A percentile compares a stretch with the other conserved stretches of the same genome.
Evolutionary conservation across 2,888 invertebrate species (phyloP).

Genomic region (Lithophane semibrunnea): DNA sequence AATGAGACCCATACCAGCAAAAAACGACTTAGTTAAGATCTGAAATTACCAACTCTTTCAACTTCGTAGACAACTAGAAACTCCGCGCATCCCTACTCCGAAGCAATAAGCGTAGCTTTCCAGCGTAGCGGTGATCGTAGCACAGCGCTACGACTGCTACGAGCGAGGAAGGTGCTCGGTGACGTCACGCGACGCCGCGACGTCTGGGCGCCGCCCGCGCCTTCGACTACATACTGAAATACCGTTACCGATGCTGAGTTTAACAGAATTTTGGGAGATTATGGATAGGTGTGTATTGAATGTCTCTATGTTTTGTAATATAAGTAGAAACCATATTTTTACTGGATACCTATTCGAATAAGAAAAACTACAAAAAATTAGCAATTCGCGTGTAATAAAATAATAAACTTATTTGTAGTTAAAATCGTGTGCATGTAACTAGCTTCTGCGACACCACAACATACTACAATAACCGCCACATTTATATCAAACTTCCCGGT

Average conservation of each 20-base stretch:
- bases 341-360: not conserved
- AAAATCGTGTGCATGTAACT: not conserved
- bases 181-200: conserved; percentile 69
- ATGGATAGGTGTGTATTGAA: not conserved
- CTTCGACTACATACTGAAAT: conserved; percentile 20
- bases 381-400: not conserved
- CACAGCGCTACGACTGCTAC: conserved; percentile 31
- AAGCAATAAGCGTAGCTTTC: conserved; percentile 21
- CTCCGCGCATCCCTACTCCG: not conserved
- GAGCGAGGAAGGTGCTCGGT: conserved; percentile 49
- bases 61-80: conserved; percentile 9
- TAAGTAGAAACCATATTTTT: too few species aligned
- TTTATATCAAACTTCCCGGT: too few species aligned
- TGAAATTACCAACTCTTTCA: not conserved
- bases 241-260: conserved; percentile 9
- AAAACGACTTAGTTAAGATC: not conserved
- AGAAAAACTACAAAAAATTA: too few species aligned
- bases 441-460: too few species aligned
- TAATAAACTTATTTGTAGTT: conserved; percentile 2
- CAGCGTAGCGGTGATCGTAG: conserved; percentile 20
- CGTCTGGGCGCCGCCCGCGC: conserved; percentile 68
- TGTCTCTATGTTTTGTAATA: not conserved
- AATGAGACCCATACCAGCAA: too few species aligned
- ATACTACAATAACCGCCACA: too few species aligned
- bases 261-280: not conserved